These are phyloP conservation scores for Siphamia tubifer DNA, from an alignment of 2,113 vertebrate genomes.

Conservation along the genomic window DNA sequence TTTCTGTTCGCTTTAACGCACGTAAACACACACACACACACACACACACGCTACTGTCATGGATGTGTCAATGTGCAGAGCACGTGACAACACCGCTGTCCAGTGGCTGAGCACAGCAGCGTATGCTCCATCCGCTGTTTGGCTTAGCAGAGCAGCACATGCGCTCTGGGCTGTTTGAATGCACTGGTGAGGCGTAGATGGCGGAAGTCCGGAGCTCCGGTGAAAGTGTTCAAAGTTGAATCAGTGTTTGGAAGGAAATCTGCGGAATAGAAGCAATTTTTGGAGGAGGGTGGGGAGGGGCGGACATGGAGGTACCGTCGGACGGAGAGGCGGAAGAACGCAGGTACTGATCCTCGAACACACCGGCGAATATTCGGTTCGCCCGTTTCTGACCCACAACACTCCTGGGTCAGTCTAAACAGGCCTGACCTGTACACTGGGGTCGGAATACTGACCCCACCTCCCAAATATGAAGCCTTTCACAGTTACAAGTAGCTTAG, in stretches of 20 bases:
- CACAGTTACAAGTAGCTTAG: no score
- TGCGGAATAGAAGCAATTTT: no score
- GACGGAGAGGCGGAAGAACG: constrained; percentile 71
- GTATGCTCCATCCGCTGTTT: no score
- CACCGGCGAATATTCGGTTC: background rate
- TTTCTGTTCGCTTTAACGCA: no score
- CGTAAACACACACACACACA: no score
- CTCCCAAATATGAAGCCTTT: no score
- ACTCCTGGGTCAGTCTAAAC: background rate
- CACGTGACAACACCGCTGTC: no score
- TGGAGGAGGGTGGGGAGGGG: no score
- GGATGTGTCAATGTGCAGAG: no score
- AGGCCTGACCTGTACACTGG: background rate
- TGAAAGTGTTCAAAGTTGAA: background rate
- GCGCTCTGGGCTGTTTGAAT: constrained; percentile 57
- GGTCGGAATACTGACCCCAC: no score
- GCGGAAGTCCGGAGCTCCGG: constrained; percentile 17
- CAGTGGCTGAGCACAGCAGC: background rate
- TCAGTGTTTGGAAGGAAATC: background rate
- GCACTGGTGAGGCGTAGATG: constrained; percentile 32
- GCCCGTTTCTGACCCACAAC: background rate
- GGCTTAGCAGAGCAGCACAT: constrained; percentile 1
- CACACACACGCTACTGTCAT: no score
- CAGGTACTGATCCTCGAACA: constrained; percentile 61
- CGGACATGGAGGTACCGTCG: constrained; percentile 68